These are phyloP conservation scores for Chionis minor DNA, from an alignment of 2,113 vertebrate species.

Conservation along the genomic window DNA sequence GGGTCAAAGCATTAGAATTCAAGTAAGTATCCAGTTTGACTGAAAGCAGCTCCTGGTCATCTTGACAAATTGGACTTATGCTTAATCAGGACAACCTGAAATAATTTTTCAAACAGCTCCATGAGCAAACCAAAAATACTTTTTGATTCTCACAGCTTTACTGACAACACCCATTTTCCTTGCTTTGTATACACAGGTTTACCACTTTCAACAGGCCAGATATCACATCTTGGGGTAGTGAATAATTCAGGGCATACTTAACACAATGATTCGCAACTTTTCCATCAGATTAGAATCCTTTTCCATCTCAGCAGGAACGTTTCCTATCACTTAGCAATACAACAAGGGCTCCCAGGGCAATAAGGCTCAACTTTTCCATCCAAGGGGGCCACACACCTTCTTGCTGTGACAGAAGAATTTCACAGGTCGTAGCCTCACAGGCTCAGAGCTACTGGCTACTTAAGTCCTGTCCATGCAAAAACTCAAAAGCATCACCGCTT, in stretches of 20 bases:
- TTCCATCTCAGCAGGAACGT: neutral
- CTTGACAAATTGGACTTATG: neutral
- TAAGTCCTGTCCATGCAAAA: neutral
- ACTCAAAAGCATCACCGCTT: neutral
- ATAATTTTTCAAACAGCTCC: neutral
- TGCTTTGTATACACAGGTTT: neutral
- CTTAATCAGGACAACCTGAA: neutral
- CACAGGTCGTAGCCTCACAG: neutral
- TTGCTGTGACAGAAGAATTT: neutral
- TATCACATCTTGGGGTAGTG: neutral
- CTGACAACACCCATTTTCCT: neutral
- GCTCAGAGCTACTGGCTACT: neutral
- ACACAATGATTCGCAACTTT: neutral
- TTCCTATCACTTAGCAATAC: neutral
- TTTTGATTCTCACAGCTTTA: neutral
- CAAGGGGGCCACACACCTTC: neutral
- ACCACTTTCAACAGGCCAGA: neutral
- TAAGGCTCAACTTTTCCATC: neutral
- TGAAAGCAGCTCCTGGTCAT: neutral
- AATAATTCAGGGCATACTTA: slow-evolving; percentile 32
- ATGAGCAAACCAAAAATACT: neutral
- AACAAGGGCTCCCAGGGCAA: neutral
- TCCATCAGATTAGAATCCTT: slow-evolving; percentile 34
- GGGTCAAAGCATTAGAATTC: neutral
- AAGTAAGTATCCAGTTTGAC: neutral